Base-by-base conservation (phyloP, 1,140 invertebrate genomes). In the Drosophila dunni region DNA sequence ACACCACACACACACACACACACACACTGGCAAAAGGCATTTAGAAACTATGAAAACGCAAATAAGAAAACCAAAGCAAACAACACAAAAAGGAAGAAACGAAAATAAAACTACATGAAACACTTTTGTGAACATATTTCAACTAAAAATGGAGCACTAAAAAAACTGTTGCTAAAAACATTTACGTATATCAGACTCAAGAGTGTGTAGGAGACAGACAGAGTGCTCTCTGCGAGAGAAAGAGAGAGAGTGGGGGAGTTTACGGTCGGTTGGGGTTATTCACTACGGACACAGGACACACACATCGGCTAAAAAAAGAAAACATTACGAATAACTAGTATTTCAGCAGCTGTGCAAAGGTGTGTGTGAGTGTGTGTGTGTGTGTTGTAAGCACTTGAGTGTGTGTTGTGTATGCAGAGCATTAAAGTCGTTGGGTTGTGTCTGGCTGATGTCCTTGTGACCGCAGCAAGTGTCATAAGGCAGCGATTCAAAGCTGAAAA, bases 261-360 rank as follows among this genome's bases (percentile, higher is more conserved):
- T 10, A 11, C n/a, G 38, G 9, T 9, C 8, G 7, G 10, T 3
- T 38, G 10, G 10, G 36, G 36, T 9, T 38, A 57, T 57, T 57
- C 57, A 54, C 67, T 69, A 70, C 67, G 58, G 50, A 53, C 48
- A 64, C 60, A 51, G 24, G 33, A 64, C 63, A 72, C 69, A 67
- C 44, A 57, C 38, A 58, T 40, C 56, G 48, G 44, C 69, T 72
- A 72, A 48, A 53, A 33, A n/a, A 9, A 17, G 17, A 54, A 48
- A 67, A 67, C 46, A 67, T 72, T 72, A 72, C 63, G 54, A 72
- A 33, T 66, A 58, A 72, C 54, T 38, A 60, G 63, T 53, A 62
- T 53, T 36, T 53, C 57, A 44, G 69, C 53, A 72, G 53, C 33
- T 65, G 61, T 65, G 34, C 51, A 36, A 54, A 44, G 48, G 60